These are phyloP conservation scores for Poecilus cupreus DNA, from an alignment of 2,888 invertebrate genomes.

Conservation along the genomic window DNA sequence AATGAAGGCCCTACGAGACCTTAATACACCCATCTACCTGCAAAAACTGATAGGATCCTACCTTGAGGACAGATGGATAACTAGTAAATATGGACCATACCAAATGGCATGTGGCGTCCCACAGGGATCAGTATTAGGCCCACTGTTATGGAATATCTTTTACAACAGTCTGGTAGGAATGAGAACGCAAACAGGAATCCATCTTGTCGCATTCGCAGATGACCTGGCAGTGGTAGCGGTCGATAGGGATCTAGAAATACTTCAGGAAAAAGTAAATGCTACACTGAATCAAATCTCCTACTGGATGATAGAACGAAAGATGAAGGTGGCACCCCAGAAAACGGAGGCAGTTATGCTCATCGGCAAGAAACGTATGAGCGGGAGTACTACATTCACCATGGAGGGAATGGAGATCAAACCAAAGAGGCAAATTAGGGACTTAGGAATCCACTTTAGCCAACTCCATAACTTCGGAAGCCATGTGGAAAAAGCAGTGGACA, in stretches of 20 bases:
- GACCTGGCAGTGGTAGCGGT: not conserved
- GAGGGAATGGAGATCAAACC: not conserved
- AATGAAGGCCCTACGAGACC: not conserved
- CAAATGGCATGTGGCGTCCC: slow-evolving; percentile 15
- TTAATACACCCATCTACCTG: not conserved
- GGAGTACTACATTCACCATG: not conserved
- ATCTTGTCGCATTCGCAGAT: not conserved
- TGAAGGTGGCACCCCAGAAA: not conserved
- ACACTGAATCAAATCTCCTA: not conserved
- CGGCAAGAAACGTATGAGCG: not conserved
- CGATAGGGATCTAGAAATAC: not conserved
- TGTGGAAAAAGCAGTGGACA: not conserved
- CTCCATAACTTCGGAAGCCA: not conserved
- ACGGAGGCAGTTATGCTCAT: slow-evolving; percentile 1
- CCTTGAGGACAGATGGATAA: not conserved
- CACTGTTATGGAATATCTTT: slow-evolving; percentile 11
- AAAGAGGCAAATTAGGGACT: not conserved
- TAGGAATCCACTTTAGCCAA: not conserved
- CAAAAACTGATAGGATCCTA: not conserved
- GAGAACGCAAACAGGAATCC: not conserved
- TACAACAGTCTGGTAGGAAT: not conserved
- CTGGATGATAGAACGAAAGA: not conserved
- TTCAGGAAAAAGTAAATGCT: not conserved
- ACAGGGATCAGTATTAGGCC: not conserved
- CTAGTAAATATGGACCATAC: not conserved